A percentile compares a stretch with the other conserved stretches of the same genome.
These are phyloP conservation scores for Mugil cephalus DNA, from an alignment of 2,113 vertebrate species.

Conservation along the genomic window DNA sequence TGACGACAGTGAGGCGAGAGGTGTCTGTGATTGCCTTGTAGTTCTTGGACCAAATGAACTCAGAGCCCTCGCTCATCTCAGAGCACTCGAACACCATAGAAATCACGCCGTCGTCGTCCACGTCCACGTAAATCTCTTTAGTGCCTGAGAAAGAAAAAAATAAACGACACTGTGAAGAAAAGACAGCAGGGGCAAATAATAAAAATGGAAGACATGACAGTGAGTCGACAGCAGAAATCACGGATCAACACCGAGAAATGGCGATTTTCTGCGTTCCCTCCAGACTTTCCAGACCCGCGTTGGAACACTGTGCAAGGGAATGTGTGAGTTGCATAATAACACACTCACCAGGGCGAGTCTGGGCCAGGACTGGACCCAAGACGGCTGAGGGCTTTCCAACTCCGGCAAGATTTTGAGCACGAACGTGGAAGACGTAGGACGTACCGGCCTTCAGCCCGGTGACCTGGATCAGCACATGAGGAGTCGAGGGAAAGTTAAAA, in stretches of 20 bases:
- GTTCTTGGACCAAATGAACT: slow-evolving; percentile 97
- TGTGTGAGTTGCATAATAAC: slow-evolving; percentile 32
- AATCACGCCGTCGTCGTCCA: slow-evolving; percentile 97
- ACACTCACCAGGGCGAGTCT: slow-evolving; percentile 91
- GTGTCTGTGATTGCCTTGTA: slow-evolving; percentile 90
- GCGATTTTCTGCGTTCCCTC: slow-evolving; percentile 1
- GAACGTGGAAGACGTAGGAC: slow-evolving; percentile 91
- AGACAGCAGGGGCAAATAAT: neutral
- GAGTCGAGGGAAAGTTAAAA: neutral
- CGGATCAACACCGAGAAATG: neutral
- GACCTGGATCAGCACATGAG: slow-evolving; percentile 81
- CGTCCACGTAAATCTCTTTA: slow-evolving; percentile 91
- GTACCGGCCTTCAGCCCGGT: slow-evolving; percentile 85
- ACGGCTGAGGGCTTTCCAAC: slow-evolving; percentile 90
- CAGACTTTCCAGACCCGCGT: slow-evolving; percentile 12
- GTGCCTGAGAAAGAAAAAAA: slow-evolving; percentile 85
- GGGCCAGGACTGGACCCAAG: slow-evolving; percentile 89
- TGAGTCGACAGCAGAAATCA: no score
- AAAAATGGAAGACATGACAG: no score
- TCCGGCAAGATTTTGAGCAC: slow-evolving; percentile 92
- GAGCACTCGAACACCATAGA: slow-evolving; percentile 96
- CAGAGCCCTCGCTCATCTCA: slow-evolving; percentile 89
- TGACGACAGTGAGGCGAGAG: slow-evolving; percentile 87
- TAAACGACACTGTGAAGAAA: neutral
- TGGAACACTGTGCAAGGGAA: slow-evolving; percentile 19